These are phyloP conservation scores for Oreohelix idahoensis DNA, from an alignment of 1,140 invertebrate species.

Conservation along the genomic window DNA sequence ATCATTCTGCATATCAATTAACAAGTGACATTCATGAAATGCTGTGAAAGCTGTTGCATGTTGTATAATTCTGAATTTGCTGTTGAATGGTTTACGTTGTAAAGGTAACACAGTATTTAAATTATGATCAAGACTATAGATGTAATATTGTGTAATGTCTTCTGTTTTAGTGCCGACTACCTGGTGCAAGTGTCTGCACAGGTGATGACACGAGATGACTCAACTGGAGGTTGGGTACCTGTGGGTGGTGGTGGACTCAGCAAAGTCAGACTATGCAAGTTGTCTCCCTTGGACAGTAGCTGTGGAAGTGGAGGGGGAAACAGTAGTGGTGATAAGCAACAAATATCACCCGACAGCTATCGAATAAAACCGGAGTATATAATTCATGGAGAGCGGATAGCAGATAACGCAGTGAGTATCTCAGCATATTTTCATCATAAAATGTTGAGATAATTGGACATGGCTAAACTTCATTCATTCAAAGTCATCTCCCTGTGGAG, in stretches of 20 bases:
- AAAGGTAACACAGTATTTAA: too few relatives aligned
- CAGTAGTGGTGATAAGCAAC: not conserved
- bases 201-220: slow-evolving; percentile 98
- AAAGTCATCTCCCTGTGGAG: too few relatives aligned
- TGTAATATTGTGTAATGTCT: too few relatives aligned
- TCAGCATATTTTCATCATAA: too few relatives aligned
- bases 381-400: slow-evolving; percentile 35
- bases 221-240: slow-evolving; percentile 95
- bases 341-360: slow-evolving; percentile 17
- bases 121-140: too few relatives aligned
- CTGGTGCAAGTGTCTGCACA: slow-evolving; percentile 96
- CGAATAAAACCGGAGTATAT: slow-evolving; percentile 31
- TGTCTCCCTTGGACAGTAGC: slow-evolving; percentile 43
- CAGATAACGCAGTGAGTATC: slow-evolving; percentile 30
- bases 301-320: not conserved
- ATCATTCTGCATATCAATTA: too few relatives aligned
- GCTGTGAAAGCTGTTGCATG: too few relatives aligned
- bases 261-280: slow-evolving; percentile 76
- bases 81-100: too few relatives aligned
- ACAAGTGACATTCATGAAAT: too few relatives aligned
- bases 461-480: too few relatives aligned
- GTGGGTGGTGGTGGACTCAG: slow-evolving; percentile 93
- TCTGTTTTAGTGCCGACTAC: slow-evolving; percentile 80
- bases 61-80: too few relatives aligned
- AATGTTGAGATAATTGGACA: too few relatives aligned